Evolutionary conservation across 2,797 vertebrate genomes (phyloP).

Genomic region (Microchirus variegatus): DNA sequence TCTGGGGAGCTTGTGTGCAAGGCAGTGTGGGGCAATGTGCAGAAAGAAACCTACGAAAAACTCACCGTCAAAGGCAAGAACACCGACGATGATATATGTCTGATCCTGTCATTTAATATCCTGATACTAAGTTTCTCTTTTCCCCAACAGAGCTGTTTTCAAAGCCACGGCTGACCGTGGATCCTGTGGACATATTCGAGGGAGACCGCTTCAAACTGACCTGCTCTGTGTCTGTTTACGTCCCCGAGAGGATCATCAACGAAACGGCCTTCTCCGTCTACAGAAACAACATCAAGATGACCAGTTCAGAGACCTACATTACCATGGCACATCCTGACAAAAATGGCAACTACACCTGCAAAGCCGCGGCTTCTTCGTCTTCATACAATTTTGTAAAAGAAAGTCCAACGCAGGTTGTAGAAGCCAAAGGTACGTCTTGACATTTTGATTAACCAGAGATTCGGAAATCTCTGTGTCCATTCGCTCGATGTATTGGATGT

Average conservation of each 20-base stretch:
- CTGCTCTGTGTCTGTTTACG: slow-evolving; percentile 53
- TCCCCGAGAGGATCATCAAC: slow-evolving; percentile 37
- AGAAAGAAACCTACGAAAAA: slow-evolving; percentile 42
- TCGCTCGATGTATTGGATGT: too few relatives aligned
- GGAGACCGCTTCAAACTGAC: slow-evolving; percentile 46
- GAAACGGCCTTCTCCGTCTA: slow-evolving; percentile 55
- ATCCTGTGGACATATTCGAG: slow-evolving; percentile 60
- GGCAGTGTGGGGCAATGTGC: slow-evolving; percentile 61
- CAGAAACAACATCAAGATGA: slow-evolving; percentile 48
- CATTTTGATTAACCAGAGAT: too few relatives aligned
- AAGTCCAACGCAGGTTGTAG: slow-evolving; percentile 51
- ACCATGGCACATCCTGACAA: slow-evolving; percentile 4
- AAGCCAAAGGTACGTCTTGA: slow-evolving; percentile 68
- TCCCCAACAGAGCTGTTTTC: slow-evolving; percentile 74
- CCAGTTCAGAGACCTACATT: rapidly evolving
- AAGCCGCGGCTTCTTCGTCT: neutral
- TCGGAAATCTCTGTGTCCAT: too few relatives aligned
- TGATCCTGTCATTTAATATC: neutral
- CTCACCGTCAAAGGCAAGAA: slow-evolving; percentile 69
- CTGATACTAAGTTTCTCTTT: neutral
- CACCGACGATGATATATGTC: neutral
- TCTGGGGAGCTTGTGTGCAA: slow-evolving; percentile 76
- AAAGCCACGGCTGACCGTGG: slow-evolving; percentile 60
- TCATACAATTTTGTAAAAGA: slow-evolving; percentile 40
- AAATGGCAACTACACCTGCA: slow-evolving; percentile 77